A percentile compares a stretch with the other conserved stretches of the same genome.
Conservation (phyloP, 1,140 invertebrate genomes). For the Drosophila insularis region DNA sequence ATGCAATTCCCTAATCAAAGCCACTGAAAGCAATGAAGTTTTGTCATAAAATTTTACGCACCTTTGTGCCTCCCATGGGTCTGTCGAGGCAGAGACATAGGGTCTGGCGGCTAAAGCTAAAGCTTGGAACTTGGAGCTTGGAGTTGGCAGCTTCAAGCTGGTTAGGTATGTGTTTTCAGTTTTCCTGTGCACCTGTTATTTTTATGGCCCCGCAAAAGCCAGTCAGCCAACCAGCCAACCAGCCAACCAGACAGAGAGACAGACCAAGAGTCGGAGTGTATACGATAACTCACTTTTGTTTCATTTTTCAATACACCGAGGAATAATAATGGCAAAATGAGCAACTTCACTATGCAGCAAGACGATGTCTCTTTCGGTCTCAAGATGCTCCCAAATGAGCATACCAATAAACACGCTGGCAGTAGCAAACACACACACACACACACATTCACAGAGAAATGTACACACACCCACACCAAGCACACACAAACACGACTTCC, state of each 20-base stretch:
- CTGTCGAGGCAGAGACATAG: constrained; percentile 17
- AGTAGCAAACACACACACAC: constrained; percentile 51
- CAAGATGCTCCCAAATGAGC: constrained; percentile 80
- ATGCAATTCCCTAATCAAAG: constrained; percentile 64
- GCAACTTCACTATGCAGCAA: constrained; percentile 81
- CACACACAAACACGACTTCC: constrained; percentile 37
- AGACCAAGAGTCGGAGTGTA: constrained; percentile 13
- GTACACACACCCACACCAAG: constrained; percentile 42
- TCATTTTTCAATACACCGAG: constrained; percentile 80
- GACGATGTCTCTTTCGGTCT: constrained; percentile 66
- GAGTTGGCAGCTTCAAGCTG: background rate
- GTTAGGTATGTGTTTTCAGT: background rate
- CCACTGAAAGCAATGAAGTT: constrained; percentile 54
- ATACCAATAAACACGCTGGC: constrained; percentile 76
- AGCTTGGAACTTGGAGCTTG: too few species aligned
- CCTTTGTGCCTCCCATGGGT: constrained; percentile 29
- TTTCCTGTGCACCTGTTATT: constrained; percentile 63
- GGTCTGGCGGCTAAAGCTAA: background rate
- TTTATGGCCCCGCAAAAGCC: constrained; percentile 46
- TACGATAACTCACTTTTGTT: constrained; percentile 82
- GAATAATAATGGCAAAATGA: constrained; percentile 83
- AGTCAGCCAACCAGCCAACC: constrained; percentile 4
- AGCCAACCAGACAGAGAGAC: background rate
- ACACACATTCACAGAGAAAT: too few species aligned
- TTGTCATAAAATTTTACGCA: constrained; percentile 68